Conservation (phyloP, 1,140 invertebrate species). For the Calycopis cecrops region DNA sequence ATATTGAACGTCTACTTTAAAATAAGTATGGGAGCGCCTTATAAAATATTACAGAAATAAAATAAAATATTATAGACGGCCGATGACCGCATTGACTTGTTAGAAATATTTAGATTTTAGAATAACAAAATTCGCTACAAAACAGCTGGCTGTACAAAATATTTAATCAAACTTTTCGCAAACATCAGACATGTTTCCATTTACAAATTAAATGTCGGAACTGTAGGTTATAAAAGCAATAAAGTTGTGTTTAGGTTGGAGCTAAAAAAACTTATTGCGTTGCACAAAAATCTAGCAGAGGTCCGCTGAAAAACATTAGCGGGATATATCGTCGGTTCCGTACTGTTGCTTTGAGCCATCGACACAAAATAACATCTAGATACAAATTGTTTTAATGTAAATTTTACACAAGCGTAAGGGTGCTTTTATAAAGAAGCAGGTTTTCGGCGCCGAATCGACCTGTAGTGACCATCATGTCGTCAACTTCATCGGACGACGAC, state of each 20-base stretch:
- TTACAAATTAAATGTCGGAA: slow-evolving; percentile 45
- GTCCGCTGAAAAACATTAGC: slow-evolving; percentile 50
- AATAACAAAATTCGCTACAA: background rate
- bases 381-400: no score
- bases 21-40: no score
- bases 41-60: no score
- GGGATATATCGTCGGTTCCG: slow-evolving; percentile 36
- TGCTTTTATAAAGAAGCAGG: no score
- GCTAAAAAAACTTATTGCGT: slow-evolving; percentile 35
- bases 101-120: no score
- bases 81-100: no score
- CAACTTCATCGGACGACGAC: no score
- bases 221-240: slow-evolving; percentile 40
- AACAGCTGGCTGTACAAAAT: background rate
- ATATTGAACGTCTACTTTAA: no score
- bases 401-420: no score
- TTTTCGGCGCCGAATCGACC: no score
- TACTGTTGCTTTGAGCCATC: slow-evolving; percentile 35
- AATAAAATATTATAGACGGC: no score
- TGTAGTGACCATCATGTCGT: no score
- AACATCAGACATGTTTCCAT: slow-evolving; percentile 20
- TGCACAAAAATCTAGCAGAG: slow-evolving; percentile 38
- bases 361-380: background rate
- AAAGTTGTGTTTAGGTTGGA: slow-evolving; percentile 49
- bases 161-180: background rate